A percentile compares a stretch with the other conserved stretches of the same genome.
Conservation (phyloP, 1,140 invertebrate genomes). For the Zeugodacus cucurbitae region DNA sequence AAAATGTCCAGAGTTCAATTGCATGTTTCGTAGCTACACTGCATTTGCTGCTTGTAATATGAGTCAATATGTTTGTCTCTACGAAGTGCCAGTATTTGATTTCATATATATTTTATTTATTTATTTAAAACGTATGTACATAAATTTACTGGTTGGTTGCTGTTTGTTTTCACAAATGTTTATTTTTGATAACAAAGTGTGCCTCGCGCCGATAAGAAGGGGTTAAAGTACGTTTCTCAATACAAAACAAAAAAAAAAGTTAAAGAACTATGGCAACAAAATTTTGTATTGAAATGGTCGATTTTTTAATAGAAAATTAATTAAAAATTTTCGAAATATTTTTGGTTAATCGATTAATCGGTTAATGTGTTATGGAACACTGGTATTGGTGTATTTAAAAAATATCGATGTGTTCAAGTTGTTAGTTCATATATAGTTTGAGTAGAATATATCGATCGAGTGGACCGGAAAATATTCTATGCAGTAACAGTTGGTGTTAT, state of each 20-base stretch:
- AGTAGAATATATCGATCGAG: too few relatives aligned
- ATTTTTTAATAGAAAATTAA: too few relatives aligned
- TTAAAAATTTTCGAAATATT: too few relatives aligned
- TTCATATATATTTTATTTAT: background rate
- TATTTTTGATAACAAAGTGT: background rate
- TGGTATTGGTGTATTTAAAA: too few relatives aligned
- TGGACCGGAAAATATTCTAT: too few relatives aligned
- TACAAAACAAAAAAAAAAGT: background rate
- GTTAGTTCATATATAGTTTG: too few relatives aligned
- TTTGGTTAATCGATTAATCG: too few relatives aligned
- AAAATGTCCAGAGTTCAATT: slow-evolving; percentile 16
- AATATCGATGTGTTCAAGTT: too few relatives aligned
- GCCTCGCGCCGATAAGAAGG: background rate
- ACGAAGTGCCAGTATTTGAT: background rate
- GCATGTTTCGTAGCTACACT: background rate
- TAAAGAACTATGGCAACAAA: too few relatives aligned
- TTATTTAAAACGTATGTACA: background rate
- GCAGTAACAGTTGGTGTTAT: too few relatives aligned
- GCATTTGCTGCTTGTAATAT: background rate
- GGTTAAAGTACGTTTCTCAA: background rate
- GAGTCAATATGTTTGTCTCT: background rate
- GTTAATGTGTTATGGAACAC: too few relatives aligned
- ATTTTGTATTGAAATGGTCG: too few relatives aligned
- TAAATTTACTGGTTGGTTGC: background rate
- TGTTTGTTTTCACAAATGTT: background rate